A percentile compares a stretch with the other conserved stretches of the same genome.
Evolutionary conservation across 2,113 vertebrate genomes (phyloP).

Genomic region (Coracopsis vasa): DNA sequence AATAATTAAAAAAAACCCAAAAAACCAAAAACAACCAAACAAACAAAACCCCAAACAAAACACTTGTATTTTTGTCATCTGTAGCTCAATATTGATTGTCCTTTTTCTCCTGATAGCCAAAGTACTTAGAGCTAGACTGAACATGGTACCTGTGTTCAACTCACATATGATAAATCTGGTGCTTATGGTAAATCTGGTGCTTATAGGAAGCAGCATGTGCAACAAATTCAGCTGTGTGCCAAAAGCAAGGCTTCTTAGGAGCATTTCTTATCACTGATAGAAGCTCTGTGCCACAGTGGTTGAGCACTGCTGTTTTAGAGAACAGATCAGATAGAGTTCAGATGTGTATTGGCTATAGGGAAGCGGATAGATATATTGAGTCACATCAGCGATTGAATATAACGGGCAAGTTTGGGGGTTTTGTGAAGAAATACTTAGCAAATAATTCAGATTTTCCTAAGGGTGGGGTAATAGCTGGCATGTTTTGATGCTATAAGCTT

Average conservation of each 20-base stretch:
- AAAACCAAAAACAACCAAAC: not conserved
- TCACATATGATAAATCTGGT: not conserved
- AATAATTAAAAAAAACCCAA: not conserved
- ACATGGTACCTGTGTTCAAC: not conserved
- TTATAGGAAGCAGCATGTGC: not conserved
- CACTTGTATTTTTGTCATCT: not conserved
- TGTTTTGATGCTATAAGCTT: not conserved
- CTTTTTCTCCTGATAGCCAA: not conserved
- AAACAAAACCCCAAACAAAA: not conserved
- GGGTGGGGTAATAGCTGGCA: not conserved
- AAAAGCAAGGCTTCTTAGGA: not conserved
- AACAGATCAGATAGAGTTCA: not conserved
- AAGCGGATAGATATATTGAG: not conserved
- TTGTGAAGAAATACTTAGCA: not conserved
- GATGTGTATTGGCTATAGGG: rapidly evolving
- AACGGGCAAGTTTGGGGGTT: not conserved
- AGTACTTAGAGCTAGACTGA: not conserved
- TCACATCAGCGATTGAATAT: not conserved
- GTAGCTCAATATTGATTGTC: not conserved
- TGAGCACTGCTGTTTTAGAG: not conserved
- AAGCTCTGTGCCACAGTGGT: not conserved
- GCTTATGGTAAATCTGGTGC: not conserved
- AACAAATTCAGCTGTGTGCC: not conserved
- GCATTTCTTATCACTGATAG: not conserved
- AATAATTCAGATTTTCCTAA: not conserved